Percentiles rank a stretch among this genome's conserved stretches.
Conservation (phyloP, 2,888 invertebrate genomes). For the Zaprionus bogoriensis region DNA sequence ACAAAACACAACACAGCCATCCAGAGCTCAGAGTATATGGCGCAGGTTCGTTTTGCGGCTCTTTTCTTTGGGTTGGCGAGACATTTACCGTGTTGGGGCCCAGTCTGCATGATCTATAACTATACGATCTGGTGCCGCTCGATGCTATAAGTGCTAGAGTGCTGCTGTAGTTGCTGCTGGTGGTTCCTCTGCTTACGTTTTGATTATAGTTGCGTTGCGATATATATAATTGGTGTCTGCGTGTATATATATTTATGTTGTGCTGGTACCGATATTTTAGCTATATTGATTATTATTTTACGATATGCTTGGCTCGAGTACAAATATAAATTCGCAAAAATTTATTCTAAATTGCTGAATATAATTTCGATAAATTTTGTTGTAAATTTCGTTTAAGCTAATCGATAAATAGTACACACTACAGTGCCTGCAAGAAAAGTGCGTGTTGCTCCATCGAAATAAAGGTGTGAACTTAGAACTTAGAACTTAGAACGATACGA, state of each 20-base stretch:
- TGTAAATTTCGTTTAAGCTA: constrained; percentile 24
- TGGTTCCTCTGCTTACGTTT: background rate
- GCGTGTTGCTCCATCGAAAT: constrained; percentile 10
- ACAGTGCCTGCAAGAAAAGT: constrained; percentile 32
- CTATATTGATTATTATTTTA: constrained; percentile 15
- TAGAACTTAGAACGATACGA: constrained; percentile 37
- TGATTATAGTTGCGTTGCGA: constrained; percentile 4
- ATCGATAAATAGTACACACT: constrained; percentile 11
- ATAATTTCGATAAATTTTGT: background rate
- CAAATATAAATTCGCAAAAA: constrained; percentile 43
- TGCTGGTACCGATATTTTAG: constrained; percentile 19
- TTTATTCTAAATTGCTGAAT: constrained; percentile 26
- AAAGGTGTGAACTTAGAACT: constrained; percentile 38
- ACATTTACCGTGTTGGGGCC: background rate
- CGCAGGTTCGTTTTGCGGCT: background rate
- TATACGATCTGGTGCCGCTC: background rate
- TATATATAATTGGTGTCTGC: constrained; percentile 23
- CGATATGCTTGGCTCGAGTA: constrained; percentile 16
- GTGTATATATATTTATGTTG: constrained; percentile 27
- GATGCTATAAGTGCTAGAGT: background rate
- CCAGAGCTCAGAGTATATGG: constrained; percentile 1
- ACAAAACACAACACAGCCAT: background rate
- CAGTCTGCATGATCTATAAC: background rate
- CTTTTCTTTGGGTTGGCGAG: background rate
- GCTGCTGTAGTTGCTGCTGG: background rate